A percentile compares a stretch with the other conserved stretches of the same genome.
Evolutionary conservation across 2,797 vertebrate genomes (phyloP).

Genomic region (Acomys russatus): DNA sequence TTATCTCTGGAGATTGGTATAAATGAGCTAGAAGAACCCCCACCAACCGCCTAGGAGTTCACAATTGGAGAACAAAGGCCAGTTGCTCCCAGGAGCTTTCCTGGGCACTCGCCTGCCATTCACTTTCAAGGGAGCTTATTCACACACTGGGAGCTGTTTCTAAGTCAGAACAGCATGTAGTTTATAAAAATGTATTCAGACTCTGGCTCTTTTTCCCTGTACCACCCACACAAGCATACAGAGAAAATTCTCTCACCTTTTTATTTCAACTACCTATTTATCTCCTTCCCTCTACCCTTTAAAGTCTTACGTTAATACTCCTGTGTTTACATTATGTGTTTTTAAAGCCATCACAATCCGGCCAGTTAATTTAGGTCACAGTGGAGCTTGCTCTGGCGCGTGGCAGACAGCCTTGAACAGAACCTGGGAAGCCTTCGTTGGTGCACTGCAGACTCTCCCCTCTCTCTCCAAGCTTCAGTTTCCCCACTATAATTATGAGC

Average conservation of each 20-base stretch:
- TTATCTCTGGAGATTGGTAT: constrained; percentile 14
- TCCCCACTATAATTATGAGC: constrained; percentile 80
- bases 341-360: constrained; percentile 23
- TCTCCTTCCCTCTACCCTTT: constrained; percentile 60
- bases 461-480: constrained; percentile 79
- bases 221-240: not conserved
- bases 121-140: constrained; percentile 49
- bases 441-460: constrained; percentile 67
- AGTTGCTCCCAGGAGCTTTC: constrained; percentile 40
- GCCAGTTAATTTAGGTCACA: constrained; percentile 63
- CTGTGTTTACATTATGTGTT: constrained; percentile 40
- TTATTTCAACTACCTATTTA: constrained; percentile 70
- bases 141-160: constrained; percentile 38
- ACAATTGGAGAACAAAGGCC: constrained; percentile 60
- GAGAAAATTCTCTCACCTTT: constrained; percentile 71
- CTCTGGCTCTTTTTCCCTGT: constrained; percentile 38
- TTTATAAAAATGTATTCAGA: constrained; percentile 60
- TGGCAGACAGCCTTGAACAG: constrained; percentile 71
- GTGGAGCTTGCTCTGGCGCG: constrained; percentile 26
- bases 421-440: constrained; percentile 76
- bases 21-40: not conserved
- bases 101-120: constrained; percentile 4
- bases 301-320: constrained; percentile 51
- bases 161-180: constrained; percentile 6
- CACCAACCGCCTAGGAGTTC: not conserved